These are phyloP conservation scores for Laspeyria flexula DNA, from an alignment of 2,888 invertebrate species.

Conservation along the genomic window DNA sequence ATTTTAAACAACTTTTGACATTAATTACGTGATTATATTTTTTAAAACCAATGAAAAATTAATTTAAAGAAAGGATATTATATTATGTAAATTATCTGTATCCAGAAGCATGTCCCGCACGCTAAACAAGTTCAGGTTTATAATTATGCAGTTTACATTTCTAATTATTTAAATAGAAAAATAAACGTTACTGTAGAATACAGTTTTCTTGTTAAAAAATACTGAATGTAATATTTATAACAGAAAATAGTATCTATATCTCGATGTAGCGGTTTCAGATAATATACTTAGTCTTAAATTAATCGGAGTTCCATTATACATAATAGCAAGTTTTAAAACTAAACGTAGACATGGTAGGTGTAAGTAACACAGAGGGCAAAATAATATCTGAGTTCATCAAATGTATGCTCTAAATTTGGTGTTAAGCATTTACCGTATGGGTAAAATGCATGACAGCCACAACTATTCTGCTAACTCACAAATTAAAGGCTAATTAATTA, in stretches of 20 bases:
- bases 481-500: no score
- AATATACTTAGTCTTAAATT: constrained; percentile 1
- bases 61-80: constrained; percentile 31
- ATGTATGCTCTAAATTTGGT: not conserved
- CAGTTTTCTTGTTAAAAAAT: constrained; percentile 30
- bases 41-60: constrained; percentile 77
- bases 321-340: constrained; percentile 1
- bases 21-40: constrained; percentile 37
- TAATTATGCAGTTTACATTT: constrained; percentile 50
- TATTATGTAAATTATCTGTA: constrained; percentile 31
- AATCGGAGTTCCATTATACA: constrained; percentile 5
- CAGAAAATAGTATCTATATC: constrained; percentile 42
- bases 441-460: no score
- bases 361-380: not conserved
- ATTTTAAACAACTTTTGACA: constrained; percentile 46
- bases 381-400: not conserved
- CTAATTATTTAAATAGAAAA: constrained; percentile 64
- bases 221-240: constrained; percentile 34
- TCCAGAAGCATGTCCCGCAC: constrained; percentile 70
- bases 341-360: not conserved
- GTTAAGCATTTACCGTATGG: no score
- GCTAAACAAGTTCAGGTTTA: constrained; percentile 36
- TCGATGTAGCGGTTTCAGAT: constrained; percentile 24
- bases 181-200: constrained; percentile 44
- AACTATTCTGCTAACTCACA: no score